These are phyloP conservation scores for Netelia melanura DNA, from an alignment of 2,888 invertebrate genomes.

Conservation along the genomic window DNA sequence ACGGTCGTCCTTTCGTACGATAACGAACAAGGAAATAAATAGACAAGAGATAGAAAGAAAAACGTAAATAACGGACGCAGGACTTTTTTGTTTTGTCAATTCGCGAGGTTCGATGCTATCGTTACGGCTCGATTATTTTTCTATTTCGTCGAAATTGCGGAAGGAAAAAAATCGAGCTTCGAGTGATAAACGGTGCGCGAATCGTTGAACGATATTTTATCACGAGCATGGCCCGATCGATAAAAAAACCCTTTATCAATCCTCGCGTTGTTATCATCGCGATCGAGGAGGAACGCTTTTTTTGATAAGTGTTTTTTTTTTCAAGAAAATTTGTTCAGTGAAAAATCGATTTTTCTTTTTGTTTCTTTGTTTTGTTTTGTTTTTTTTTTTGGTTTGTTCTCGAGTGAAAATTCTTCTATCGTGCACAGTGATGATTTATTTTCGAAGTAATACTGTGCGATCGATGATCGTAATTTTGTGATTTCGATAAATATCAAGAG, in stretches of 20 bases:
- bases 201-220: too few relatives aligned
- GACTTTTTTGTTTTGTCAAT: too few relatives aligned
- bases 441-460: not conserved
- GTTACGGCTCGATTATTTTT: too few relatives aligned
- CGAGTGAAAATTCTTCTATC: too few relatives aligned
- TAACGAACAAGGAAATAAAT: not conserved
- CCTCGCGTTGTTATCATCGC: not conserved
- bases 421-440: constrained; percentile 15
- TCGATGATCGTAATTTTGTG: constrained; percentile 5
- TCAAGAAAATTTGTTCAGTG: constrained; percentile 2
- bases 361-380: not conserved
- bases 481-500: not conserved
- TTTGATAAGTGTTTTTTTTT: not conserved
- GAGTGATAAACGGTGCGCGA: too few relatives aligned
- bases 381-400: not conserved
- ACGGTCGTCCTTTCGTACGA: constrained; percentile 38
- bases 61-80: too few relatives aligned
- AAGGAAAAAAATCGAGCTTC: too few relatives aligned
- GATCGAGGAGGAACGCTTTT: not conserved
- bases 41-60: too few relatives aligned
- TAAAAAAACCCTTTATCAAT: too few relatives aligned
- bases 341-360: constrained; percentile 3
- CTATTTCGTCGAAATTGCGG: too few relatives aligned
- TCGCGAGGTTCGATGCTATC: too few relatives aligned
- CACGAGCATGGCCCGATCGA: too few relatives aligned